Conservation (phyloP, 2,888 invertebrate genomes). For the Sarcophaga rosellei region DNA sequence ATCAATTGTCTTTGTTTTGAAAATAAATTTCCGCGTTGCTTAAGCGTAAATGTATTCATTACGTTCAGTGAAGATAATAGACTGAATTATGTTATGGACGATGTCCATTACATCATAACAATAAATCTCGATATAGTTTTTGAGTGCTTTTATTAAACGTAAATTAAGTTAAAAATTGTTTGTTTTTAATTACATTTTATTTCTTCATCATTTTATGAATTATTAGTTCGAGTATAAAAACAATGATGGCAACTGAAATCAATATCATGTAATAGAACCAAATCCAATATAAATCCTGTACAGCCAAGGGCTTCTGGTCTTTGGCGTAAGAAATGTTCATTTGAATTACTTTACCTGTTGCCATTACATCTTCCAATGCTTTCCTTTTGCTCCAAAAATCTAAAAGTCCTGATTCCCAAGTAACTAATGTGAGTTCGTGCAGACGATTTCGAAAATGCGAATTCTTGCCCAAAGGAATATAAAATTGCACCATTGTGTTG, state of each 20-base stretch:
- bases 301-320: background rate
- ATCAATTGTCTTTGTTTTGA: no score
- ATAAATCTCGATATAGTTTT: no score
- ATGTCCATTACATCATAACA: no score
- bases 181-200: no score
- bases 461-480: conserved; percentile 49
- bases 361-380: conserved; percentile 44
- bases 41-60: no score
- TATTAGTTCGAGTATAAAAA: conserved; percentile 47
- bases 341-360: conserved; percentile 14
- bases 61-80: no score
- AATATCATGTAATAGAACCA: conserved; percentile 41
- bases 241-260: background rate
- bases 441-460: conserved; percentile 41
- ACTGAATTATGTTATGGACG: no score
- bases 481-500: conserved; percentile 41
- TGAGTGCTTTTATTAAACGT: no score
- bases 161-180: no score
- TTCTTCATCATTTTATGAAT: conserved; percentile 6
- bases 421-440: conserved; percentile 32
- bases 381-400: conserved; percentile 48
- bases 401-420: conserved; percentile 50
- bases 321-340: conserved; percentile 20
- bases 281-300: conserved; percentile 57
- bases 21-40: no score